Base-by-base conservation (phyloP, 1,140 invertebrate genomes). In the Drosophila insularis region DNA sequence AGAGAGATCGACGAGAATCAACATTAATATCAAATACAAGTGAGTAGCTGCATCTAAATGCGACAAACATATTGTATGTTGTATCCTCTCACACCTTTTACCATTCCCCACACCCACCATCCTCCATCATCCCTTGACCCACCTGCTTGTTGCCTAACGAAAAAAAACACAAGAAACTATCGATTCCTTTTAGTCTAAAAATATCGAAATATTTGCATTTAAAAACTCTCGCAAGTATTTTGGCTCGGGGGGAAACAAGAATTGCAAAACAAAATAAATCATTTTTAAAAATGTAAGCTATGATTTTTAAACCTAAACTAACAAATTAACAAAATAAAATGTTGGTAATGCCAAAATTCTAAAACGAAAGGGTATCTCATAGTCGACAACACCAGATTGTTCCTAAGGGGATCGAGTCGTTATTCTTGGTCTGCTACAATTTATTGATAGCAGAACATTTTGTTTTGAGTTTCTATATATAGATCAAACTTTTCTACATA, bases 391-490 rank as follows among this genome's bases (percentile, higher is more conserved):
- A 14, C 6, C 27, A 27, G 8, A 14, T 14, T 17, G 5, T 27
- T 27, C 27, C 4, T 6, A 27, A 5, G 27, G 27, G 4, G 27
- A 27, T 27, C 27, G 27, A 27, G 27, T 46, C 14, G 2, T 17
- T 46, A 10, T 46, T 46, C 14, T 46, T 46, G 8, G 17, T 46
- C 14, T 21, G 27, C 61, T 70, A 65, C 62, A 72, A 68, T 63
- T 31, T 17, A 63, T n/a, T 60, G 63, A 73, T 55, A 72, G 67
- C 63, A 61, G 55, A 60, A 40, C 71, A 68, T 56, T 68, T 68
- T 54, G 40, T 55, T 67, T 68, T 55, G 70, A 56, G 23, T 68
- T 76, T 68, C 70, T 76, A 73, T 76, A 76, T 76, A 76, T 76
- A 76, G 69, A 63, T 27, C 53, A 31, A 21, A 21, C 37, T 23